Percentiles rank a stretch among this genome's conserved stretches.
These are phyloP conservation scores for Trididemnum clinides DNA, from an alignment of 23 tunicate genomes.

Conservation along the genomic window DNA sequence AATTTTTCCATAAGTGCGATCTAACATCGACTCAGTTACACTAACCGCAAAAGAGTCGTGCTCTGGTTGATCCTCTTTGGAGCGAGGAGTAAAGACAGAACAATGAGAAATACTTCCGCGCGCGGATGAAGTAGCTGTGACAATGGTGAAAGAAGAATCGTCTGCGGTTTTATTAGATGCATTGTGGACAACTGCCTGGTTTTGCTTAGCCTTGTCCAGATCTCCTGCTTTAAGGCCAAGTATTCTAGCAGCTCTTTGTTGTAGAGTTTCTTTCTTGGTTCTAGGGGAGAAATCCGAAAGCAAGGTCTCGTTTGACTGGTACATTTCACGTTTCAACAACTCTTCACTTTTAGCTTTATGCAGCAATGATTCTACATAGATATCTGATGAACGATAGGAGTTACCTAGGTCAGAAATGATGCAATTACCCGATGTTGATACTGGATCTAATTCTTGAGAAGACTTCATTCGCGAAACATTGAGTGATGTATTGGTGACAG, in stretches of 20 bases:
- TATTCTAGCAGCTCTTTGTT: conserved; percentile 89
- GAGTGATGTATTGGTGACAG: conserved; percentile 18
- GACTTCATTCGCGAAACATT: neutral
- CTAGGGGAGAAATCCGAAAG: conserved; percentile 22
- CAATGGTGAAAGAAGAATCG: neutral
- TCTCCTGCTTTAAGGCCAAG: conserved; percentile 47
- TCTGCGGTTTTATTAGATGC: neutral
- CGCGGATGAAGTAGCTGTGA: neutral
- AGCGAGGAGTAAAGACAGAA: neutral
- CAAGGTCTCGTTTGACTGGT: conserved; percentile 13
- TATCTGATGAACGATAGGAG: neutral
- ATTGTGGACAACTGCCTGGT: neutral
- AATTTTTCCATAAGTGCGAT: neutral
- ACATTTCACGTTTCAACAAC: conserved; percentile 35
- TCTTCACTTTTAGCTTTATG: conserved; percentile 65
- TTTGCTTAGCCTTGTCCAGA: conserved; percentile 34
- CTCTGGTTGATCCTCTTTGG: neutral
- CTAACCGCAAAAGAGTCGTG: conserved; percentile 56
- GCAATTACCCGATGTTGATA: neutral
- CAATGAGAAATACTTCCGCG: conserved; percentile 2
- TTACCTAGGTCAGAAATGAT: neutral
- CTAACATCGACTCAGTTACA: conserved; percentile 57
- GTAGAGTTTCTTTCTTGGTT: conserved; percentile 67
- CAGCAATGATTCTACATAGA: conserved; percentile 22
- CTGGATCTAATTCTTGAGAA: neutral